Conservation (phyloP, 2,797 vertebrate genomes). For the Halcyon leucocephala region DNA sequence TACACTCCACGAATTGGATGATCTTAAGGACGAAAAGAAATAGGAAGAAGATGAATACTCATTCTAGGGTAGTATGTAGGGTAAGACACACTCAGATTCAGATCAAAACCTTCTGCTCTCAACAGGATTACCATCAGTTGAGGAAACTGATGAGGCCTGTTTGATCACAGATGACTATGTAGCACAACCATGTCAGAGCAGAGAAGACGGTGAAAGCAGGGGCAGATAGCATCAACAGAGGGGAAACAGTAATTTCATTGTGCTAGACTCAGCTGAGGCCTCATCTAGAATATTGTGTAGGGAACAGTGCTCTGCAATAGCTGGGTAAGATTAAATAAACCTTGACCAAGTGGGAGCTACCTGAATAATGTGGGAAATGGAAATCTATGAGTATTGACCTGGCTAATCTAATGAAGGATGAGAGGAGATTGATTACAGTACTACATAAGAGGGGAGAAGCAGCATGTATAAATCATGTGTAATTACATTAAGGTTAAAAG, state of each 20-base stretch:
- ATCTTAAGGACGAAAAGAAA: neutral
- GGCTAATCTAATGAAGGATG: conserved; percentile 55
- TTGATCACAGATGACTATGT: neutral
- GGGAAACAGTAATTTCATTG: neutral
- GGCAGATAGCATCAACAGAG: neutral
- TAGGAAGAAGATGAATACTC: neutral
- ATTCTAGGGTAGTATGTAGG: neutral
- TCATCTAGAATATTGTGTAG: neutral
- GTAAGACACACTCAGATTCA: neutral
- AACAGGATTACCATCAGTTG: neutral
- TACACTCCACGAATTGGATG: accelerated
- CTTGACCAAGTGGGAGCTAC: neutral
- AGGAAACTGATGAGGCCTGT: neutral
- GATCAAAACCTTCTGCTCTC: neutral
- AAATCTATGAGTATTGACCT: conserved; percentile 50
- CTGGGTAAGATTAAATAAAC: conserved; percentile 14
- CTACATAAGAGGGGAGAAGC: neutral
- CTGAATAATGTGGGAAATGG: neutral
- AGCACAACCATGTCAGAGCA: neutral
- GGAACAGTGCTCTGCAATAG: neutral
- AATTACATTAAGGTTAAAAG: conserved; percentile 25
- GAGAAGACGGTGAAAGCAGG: neutral
- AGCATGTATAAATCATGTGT: neutral
- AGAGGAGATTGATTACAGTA: conserved; percentile 31
- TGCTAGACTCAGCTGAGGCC: neutral